These are phyloP conservation scores for Furnarius figulus DNA, from an alignment of 2,113 vertebrate species.

Conservation along the genomic window DNA sequence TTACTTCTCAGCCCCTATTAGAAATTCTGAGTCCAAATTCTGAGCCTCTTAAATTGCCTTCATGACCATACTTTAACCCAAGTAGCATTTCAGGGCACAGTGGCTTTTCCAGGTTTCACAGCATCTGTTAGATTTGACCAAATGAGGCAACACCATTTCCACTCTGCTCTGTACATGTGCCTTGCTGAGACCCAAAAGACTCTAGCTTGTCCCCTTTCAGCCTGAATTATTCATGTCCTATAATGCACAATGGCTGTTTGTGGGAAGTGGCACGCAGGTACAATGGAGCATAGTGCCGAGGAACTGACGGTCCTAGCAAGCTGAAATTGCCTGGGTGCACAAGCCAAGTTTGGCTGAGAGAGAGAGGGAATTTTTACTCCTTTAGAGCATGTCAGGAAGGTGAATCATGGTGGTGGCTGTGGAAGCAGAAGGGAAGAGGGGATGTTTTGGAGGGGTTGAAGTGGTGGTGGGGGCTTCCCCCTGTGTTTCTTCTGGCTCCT, in stretches of 20 bases:
- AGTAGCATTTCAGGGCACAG: not conserved
- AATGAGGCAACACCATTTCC: not conserved
- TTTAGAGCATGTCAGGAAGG: not conserved
- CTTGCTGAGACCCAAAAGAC: not conserved
- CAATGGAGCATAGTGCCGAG: not conserved
- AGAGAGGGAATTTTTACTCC: not conserved
- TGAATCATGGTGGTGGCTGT: not conserved
- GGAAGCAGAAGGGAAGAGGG: not conserved
- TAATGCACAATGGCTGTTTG: conserved; percentile 64
- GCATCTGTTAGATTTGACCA: not conserved
- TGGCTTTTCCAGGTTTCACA: not conserved
- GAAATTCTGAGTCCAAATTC: not conserved
- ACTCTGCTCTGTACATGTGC: not conserved
- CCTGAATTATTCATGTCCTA: conserved; percentile 58
- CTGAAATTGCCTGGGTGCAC: not conserved
- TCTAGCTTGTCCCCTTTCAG: not conserved
- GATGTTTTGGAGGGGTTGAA: not conserved
- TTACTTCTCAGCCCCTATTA: not conserved
- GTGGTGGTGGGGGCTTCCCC: not conserved
- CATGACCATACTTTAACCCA: not conserved
- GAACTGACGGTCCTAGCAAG: not conserved
- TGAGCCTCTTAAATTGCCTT: not conserved
- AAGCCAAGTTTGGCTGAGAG: not conserved
- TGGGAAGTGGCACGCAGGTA: conserved; percentile 8
- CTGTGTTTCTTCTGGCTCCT: not conserved